A percentile compares a stretch with the other conserved stretches of the same genome.
phyloP scores from a whole-genome alignment of 2,113 vertebrate species.

The Dendrocopos noguchii region DNA sequence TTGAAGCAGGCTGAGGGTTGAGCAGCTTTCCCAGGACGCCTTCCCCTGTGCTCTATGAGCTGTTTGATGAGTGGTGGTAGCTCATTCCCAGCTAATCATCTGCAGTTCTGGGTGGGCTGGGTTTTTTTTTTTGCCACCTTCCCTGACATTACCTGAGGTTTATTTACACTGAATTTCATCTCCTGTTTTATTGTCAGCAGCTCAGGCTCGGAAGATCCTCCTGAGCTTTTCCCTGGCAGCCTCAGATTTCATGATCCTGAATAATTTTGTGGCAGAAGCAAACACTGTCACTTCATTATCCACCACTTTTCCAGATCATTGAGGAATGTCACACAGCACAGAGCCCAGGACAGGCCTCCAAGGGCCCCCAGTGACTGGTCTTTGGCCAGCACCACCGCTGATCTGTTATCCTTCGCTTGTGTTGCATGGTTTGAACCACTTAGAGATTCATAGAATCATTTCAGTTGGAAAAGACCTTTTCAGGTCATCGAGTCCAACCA shows the following conservation, averaged over 20 bases:
- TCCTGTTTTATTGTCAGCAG: conserved; percentile 47
- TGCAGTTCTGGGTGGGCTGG: background rate
- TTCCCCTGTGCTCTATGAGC: rapidly evolving
- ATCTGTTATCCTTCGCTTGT: background rate
- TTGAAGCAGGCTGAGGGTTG: background rate
- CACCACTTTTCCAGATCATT: background rate
- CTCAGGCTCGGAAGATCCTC: conserved; percentile 40
- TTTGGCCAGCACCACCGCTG: background rate
- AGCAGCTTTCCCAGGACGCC: background rate
- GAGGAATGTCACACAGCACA: background rate
- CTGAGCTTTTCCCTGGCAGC: conserved; percentile 62
- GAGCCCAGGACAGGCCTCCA: background rate
- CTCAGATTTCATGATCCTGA: conserved; percentile 65
- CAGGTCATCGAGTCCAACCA: too few species aligned
- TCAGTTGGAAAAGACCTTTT: too few species aligned
- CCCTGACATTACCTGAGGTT: background rate
- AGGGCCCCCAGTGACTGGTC: rapidly evolving
- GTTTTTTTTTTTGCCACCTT: background rate
- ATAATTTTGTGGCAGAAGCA: conserved; percentile 57
- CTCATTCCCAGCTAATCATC: background rate
- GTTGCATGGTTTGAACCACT: background rate
- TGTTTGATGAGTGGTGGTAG: background rate
- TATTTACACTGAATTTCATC: conserved; percentile 64
- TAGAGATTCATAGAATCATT: background rate
- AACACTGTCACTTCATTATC: conserved; percentile 63